Percentiles rank a stretch among this genome's conserved stretches.
phyloP scores from a whole-genome alignment of 2,113 vertebrate species.

The Erythrocercus mccallii region DNA sequence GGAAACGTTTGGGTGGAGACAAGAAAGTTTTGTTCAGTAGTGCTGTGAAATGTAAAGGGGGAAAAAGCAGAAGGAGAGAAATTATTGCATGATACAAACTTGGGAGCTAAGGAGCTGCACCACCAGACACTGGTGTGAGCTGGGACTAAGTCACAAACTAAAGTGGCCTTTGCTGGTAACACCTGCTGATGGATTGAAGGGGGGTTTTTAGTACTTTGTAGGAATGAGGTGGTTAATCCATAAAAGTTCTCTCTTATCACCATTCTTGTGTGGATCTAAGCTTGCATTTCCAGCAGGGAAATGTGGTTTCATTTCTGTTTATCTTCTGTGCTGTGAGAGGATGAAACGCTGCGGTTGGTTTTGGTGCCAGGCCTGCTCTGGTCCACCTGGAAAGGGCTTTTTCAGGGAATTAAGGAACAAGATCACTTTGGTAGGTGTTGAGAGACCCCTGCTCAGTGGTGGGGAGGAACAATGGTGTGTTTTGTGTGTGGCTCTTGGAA shows the following conservation, averaged over 20 bases:
- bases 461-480: not conserved
- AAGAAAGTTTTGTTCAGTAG: not conserved
- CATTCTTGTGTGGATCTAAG: not conserved
- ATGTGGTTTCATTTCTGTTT: not conserved
- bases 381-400: not conserved
- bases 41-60: not conserved
- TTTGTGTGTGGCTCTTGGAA: not conserved
- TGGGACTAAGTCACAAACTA: not conserved
- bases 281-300: not conserved
- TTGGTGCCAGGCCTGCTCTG: not conserved
- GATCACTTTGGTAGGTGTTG: not conserved
- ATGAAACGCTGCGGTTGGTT: not conserved
- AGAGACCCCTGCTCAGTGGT: not conserved
- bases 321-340: not conserved
- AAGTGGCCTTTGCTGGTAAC: not conserved
- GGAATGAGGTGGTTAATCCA: not conserved
- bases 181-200: not conserved
- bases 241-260: not conserved
- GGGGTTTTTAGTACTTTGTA: not conserved
- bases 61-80: not conserved
- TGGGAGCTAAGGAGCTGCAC: not conserved
- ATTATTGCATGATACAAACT: not conserved
- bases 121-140: not conserved
- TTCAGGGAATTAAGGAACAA: not conserved
- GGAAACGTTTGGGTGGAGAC: conserved; percentile 51